phyloP scores from a whole-genome alignment of 2,113 vertebrate species.

The Trachemys scripta region DNA sequence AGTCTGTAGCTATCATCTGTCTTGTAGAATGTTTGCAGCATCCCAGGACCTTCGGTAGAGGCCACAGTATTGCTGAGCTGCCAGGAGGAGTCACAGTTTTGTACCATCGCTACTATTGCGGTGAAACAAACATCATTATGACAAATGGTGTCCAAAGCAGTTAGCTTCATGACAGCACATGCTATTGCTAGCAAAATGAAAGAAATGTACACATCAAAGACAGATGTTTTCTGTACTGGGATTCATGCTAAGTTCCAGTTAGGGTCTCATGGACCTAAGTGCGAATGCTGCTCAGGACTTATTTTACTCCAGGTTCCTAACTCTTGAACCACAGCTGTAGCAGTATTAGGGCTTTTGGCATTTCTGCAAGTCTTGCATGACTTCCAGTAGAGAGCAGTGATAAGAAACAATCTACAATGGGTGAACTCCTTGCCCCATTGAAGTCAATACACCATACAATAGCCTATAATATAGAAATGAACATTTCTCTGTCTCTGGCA shows the following conservation, averaged over 20 bases:
- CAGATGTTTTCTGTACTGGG: not conserved
- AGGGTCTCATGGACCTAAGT: not conserved
- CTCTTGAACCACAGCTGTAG: rapidly evolving
- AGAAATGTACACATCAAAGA: not conserved
- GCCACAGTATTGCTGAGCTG: not conserved
- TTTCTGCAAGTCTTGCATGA: rapidly evolving
- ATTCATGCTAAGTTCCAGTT: not conserved
- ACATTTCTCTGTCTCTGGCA: not conserved
- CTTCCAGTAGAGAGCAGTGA: not conserved
- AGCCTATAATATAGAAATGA: not conserved
- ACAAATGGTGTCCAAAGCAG: slow-evolving; percentile 36
- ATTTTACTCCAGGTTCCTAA: not conserved
- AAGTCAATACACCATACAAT: rapidly evolving
- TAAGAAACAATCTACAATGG: not conserved
- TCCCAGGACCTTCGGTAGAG: not conserved
- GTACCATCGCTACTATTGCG: not conserved
- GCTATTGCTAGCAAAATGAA: slow-evolving; percentile 12
- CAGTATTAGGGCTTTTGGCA: not conserved
- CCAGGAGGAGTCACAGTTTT: slow-evolving; percentile 14
- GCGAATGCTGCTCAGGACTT: not conserved
- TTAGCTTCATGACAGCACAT: slow-evolving; percentile 18
- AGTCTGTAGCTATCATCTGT: slow-evolving; percentile 29
- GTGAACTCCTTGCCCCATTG: not conserved
- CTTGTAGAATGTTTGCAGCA: slow-evolving; percentile 3
- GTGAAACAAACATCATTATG: slow-evolving; percentile 60